These are phyloP conservation scores for Potamilus streckersoni DNA, from an alignment of 1,140 invertebrate species.

Conservation along the genomic window DNA sequence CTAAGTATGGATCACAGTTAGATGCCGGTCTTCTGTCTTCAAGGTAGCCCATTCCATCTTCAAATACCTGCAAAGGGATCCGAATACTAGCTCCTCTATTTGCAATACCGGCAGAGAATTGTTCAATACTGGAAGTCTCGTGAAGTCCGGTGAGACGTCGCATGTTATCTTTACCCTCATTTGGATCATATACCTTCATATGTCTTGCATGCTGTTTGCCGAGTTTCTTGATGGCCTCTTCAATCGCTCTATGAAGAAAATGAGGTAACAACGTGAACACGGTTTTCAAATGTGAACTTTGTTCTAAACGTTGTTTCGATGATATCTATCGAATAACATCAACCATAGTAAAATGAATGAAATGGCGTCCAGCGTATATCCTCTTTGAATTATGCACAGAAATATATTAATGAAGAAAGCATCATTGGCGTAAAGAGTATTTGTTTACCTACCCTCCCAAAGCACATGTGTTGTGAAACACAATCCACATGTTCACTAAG, in stretches of 20 bases:
- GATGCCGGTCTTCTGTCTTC: slow-evolving; percentile 94
- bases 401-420: too few relatives aligned
- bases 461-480: too few relatives aligned
- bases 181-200: slow-evolving; percentile 89
- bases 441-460: too few relatives aligned
- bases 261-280: too few relatives aligned
- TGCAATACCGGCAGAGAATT: slow-evolving; percentile 70
- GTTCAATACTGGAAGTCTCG: slow-evolving; percentile 67
- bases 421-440: too few relatives aligned
- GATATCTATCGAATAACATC: too few relatives aligned
- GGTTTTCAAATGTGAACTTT: too few relatives aligned
- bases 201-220: slow-evolving; percentile 86
- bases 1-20: slow-evolving; percentile 91
- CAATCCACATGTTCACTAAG: too few relatives aligned
- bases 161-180: slow-evolving; percentile 70
- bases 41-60: slow-evolving; percentile 91
- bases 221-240: slow-evolving; percentile 79
- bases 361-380: too few relatives aligned
- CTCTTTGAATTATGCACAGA: too few relatives aligned
- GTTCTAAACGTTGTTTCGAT: too few relatives aligned
- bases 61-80: slow-evolving; percentile 77
- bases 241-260: slow-evolving; percentile 61
- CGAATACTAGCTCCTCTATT: slow-evolving; percentile 71
- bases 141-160: slow-evolving; percentile 69
- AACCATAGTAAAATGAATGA: too few relatives aligned